phyloP scores from a whole-genome alignment of 2,888 invertebrate genomes.

The Lasiommata megera region DNA sequence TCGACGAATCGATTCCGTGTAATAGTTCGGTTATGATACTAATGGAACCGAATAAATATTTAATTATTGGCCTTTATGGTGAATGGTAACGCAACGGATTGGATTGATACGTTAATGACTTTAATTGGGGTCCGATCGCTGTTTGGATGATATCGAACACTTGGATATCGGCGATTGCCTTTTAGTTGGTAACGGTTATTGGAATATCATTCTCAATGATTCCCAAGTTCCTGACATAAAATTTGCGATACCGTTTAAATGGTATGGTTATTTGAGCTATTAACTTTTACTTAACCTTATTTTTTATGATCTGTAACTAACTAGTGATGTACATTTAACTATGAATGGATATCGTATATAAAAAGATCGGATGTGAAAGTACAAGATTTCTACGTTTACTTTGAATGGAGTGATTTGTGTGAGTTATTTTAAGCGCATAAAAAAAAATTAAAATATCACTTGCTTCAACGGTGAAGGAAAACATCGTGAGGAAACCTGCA shows the following conservation, averaged over 20 bases:
- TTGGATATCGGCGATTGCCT: slow-evolving; percentile 26
- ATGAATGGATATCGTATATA: slow-evolving; percentile 35
- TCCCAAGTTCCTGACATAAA: slow-evolving; percentile 2
- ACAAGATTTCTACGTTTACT: too few relatives aligned
- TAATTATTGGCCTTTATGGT: slow-evolving; percentile 71
- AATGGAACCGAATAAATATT: slow-evolving; percentile 77
- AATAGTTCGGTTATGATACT: slow-evolving; percentile 62
- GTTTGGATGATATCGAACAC: slow-evolving; percentile 36
- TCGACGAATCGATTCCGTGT: slow-evolving; percentile 69
- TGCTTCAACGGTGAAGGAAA: too few relatives aligned
- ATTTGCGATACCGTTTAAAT: slow-evolving; percentile 40
- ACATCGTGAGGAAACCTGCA: too few relatives aligned
- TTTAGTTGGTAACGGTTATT: slow-evolving; percentile 18
- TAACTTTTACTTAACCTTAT: slow-evolving; percentile 23
- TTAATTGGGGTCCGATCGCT: slow-evolving; percentile 53
- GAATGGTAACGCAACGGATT: slow-evolving; percentile 72
- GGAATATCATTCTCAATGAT: slow-evolving; percentile 5
- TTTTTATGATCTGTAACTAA: slow-evolving; percentile 24
- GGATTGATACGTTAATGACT: slow-evolving; percentile 63
- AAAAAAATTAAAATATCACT: too few relatives aligned
- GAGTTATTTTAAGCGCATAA: too few relatives aligned
- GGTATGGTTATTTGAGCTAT: slow-evolving; percentile 31
- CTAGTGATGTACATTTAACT: slow-evolving; percentile 19
- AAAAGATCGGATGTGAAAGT: slow-evolving; percentile 39
- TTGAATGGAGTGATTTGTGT: too few relatives aligned